Evolutionary conservation across 1,140 invertebrate genomes (phyloP).

Genomic region (Zelostemma sp.): DNA sequence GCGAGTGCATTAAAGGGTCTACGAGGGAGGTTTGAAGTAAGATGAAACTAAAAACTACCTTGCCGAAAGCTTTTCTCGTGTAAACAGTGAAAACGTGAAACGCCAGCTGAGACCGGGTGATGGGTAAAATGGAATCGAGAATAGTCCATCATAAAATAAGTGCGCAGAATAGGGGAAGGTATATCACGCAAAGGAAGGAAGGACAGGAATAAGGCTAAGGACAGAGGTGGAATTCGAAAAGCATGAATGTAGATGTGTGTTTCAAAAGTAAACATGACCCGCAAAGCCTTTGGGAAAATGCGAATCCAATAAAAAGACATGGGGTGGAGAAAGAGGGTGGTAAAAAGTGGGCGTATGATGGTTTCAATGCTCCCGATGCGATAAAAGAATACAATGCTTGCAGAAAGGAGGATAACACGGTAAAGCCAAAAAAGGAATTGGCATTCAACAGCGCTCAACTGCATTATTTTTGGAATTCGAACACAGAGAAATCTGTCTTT

Average conservation of each 20-base stretch:
- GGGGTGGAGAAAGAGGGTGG: not conserved
- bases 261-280: not conserved
- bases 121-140: constrained; percentile 13
- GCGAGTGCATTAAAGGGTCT: constrained; percentile 20
- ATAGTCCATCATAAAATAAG: constrained; percentile 2
- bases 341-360: not conserved
- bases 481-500: constrained; percentile 9
- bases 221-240: not conserved
- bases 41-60: constrained; percentile 24
- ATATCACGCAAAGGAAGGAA: constrained; percentile 3
- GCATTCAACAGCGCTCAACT: not conserved
- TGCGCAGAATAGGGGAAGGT: not conserved
- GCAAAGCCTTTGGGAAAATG: constrained; percentile 6
- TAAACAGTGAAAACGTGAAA: constrained; percentile 17
- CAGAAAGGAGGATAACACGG: constrained; percentile 3
- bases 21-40: constrained; percentile 5
- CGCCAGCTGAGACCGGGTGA: not conserved
- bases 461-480: constrained; percentile 1
- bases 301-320: not conserved
- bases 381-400: not conserved
- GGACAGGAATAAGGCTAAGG: not conserved
- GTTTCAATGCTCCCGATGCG: not conserved
- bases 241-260: constrained; percentile 5
- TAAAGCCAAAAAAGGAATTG: not conserved
- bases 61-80: constrained; percentile 14